phyloP scores from a whole-genome alignment of 2,113 vertebrate species.

The Zapus hudsonius region DNA sequence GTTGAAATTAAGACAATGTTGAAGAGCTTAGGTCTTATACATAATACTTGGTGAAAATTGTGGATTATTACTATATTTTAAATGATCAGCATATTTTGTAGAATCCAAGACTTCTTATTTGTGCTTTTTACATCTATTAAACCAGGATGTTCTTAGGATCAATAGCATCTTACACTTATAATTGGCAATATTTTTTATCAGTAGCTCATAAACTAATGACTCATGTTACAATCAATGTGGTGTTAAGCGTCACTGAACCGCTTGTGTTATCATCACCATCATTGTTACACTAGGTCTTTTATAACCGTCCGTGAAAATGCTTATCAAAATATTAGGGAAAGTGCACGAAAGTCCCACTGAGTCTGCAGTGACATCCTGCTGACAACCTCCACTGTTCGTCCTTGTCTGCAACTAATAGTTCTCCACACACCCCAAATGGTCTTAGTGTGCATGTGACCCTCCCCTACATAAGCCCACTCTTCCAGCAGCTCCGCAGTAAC shows the following conservation, averaged over 20 bases:
- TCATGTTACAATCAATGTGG: not conserved
- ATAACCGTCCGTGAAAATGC: not conserved
- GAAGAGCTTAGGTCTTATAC: not conserved
- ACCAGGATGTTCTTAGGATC: not conserved
- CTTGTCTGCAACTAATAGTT: not conserved
- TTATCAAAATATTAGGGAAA: not conserved
- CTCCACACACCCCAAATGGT: not conserved
- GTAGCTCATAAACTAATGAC: not conserved
- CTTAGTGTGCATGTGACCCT: not conserved
- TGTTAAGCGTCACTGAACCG: not conserved
- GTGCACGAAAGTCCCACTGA: not conserved
- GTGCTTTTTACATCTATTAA: slow-evolving; percentile 21
- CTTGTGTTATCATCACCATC: not conserved
- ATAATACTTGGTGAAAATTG: not conserved
- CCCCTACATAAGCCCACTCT: rapidly evolving
- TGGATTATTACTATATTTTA: not conserved
- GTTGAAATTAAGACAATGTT: not conserved
- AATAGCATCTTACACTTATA: not conserved
- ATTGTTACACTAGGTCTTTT: not conserved
- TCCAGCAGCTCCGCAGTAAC: not conserved
- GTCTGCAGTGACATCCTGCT: not conserved
- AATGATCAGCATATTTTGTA: not conserved
- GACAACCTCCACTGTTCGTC: not conserved
- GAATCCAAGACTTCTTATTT: not conserved
- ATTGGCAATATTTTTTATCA: slow-evolving; percentile 4